Evolutionary conservation across 2,888 invertebrate species (phyloP), one percentile per base, ranked within the genome.

Genomic region (Tromatobia lineatoria): DNA sequence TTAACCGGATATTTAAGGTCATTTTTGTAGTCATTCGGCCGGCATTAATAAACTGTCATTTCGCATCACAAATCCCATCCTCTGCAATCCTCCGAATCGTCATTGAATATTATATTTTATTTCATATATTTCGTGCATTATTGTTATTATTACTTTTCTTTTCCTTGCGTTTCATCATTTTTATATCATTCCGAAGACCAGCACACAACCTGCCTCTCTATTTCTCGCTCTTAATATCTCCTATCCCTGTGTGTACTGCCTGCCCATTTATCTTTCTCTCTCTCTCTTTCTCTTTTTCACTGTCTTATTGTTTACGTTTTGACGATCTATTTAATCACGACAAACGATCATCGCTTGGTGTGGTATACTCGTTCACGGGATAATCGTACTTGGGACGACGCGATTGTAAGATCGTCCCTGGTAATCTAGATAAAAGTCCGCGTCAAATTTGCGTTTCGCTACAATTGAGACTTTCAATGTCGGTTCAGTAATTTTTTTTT

Each of bases 351-450:
- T 84, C 88, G 90, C 91, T 93, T 93, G 93, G 93, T 91, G 91
- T 92, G 93, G 93, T 93, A 92, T 92, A 90, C 88, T 89, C 83
- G 89, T 88, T 89, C 59, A 74, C 83, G 57, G 67, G 52, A 66
- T 61, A 45, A 66, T 66, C 80, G 80, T 79, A 20, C 75, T 67
- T 50, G 61, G 75, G 54, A 71, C 69, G 52, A n/a, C 52, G 67
- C 69, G 67, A 79, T 69, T 52, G 59, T 38, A 42, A 57, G 57
- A 71, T 45, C 42, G 18, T 64, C 38, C 38, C 3, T 38, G 29
- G 29, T 34, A 59, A 11, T 7, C 64, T 38, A 64, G 18, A 10
- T n/a, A 8, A 50, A n/a, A n/a, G n/a, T 0, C n/a, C 50, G 50
- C 50, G 50, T 50, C 8, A 29, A 64, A 34, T 42, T 64, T 38